Evolutionary conservation across 2,113 vertebrate genomes (phyloP), one percentile per base, ranked within the genome.

Genomic region (Heterotis niloticus): DNA sequence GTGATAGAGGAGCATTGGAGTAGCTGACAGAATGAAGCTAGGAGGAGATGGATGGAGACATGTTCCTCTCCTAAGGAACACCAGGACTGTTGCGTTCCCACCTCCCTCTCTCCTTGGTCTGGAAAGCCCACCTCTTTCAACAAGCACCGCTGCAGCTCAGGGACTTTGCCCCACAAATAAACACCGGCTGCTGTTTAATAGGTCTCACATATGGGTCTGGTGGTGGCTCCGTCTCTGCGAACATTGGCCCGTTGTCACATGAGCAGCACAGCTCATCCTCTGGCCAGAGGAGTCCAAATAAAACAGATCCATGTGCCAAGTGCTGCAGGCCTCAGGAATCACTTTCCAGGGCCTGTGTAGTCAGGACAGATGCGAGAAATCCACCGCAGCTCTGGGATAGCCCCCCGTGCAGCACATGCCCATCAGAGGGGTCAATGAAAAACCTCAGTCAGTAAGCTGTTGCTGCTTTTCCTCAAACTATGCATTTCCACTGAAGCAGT

Each of bases 241-340:
- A 82, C 82, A 82, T 81, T 83, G 83, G 84, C 85, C 59, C 84
- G 87, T 44, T 44, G 34, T 85, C 85, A 87, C 87, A 82, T 83
- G 70, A 85, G 82, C 85, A 83, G 82, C 80, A 81, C 86, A 86
- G 89, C 91, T 92, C 92, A 92, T 94, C 92, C 87, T 90, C 92
- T 92, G 89, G 88, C 79, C 34, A 82, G 86, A 86, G 83, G 84
- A 83, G 87, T 95, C 93, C 93, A 94, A 94, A 89, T 79, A 91
- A 93, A 94, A 92, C 91, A 93, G 86, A 77, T 81, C 86, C 84
- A 64, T 0, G 73, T 56, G 88, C 91, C 85, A 86, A 83, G 91
- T 88, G 88, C 87, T 93, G 93, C 85, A 88, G 87, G 82, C 90
- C 88, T 81, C 82, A 85, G 85, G 90, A 91, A 87, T 90, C 87